Conservation (phyloP, 2,888 invertebrate species). For the Cistogaster globosa region DNA sequence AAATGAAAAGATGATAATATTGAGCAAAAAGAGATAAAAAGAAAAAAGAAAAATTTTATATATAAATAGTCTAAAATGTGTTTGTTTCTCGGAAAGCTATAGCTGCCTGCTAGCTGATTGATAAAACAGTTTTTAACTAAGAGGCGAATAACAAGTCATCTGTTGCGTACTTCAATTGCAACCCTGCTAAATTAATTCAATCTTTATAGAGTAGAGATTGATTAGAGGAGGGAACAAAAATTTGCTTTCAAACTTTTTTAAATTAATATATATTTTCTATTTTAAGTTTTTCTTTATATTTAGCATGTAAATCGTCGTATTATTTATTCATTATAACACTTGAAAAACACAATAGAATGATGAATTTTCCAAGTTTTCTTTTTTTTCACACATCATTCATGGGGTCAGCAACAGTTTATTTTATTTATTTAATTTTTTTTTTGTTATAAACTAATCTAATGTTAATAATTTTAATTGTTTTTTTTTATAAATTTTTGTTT, state of each 20-base stretch:
- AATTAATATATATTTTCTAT: slow-evolving; percentile 20
- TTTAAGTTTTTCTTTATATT: slow-evolving; percentile 7
- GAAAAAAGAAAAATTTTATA: too few species aligned
- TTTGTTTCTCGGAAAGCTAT: too few species aligned
- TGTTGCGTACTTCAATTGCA: not conserved
- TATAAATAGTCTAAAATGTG: too few species aligned
- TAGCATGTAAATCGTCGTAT: too few species aligned
- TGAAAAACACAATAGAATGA: slow-evolving; percentile 63
- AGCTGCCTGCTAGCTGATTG: too few species aligned
- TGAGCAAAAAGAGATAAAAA: too few species aligned
- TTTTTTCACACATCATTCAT: slow-evolving; percentile 51
- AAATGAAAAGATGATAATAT: too few species aligned
- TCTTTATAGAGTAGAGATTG: slow-evolving; percentile 12
- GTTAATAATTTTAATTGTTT: slow-evolving; percentile 40
- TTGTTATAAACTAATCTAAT: slow-evolving; percentile 51
- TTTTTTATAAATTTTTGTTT: too few species aligned
- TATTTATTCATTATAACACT: slow-evolving; percentile 59
- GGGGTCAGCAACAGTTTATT: slow-evolving; percentile 57
- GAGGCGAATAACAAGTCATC: not conserved
- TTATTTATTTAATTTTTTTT: slow-evolving; percentile 23
- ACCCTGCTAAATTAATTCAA: not conserved
- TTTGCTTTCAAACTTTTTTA: slow-evolving; percentile 32
- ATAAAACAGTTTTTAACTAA: not conserved
- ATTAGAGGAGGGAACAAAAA: slow-evolving; percentile 20
- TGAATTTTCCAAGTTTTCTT: slow-evolving; percentile 44